A percentile compares a stretch with the other conserved stretches of the same genome.
Conservation (phyloP, 1,140 invertebrate species). For the Lanistes nyassanus region DNA sequence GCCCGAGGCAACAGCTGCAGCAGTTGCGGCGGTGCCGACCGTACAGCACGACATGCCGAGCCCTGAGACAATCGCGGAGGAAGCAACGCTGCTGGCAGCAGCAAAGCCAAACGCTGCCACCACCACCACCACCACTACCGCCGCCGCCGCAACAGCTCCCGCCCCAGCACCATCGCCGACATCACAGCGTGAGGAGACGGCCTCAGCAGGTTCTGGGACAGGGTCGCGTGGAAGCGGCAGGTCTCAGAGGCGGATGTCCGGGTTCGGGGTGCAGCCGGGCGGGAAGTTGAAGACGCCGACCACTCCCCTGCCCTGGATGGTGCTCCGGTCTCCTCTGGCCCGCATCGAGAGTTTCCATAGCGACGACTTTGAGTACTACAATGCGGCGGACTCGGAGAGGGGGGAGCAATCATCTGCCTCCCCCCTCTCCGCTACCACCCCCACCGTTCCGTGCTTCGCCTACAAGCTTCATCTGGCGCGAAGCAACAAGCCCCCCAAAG, state of each 20-base stretch:
- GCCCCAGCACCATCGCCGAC: neutral
- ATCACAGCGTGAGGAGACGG: neutral
- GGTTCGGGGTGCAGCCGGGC: conserved; percentile 1
- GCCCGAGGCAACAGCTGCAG: neutral
- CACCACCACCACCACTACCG: neutral
- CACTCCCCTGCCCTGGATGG: conserved; percentile 53
- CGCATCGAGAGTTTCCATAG: conserved; percentile 64
- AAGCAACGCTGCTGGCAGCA: conserved; percentile 6
- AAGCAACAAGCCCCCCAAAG: conserved; percentile 53
- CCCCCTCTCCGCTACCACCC: conserved; percentile 51
- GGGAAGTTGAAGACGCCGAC: conserved; percentile 48
- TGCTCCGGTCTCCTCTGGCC: conserved; percentile 56
- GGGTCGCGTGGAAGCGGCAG: conserved; percentile 26
- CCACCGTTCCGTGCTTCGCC: conserved; percentile 59
- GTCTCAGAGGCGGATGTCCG: conserved; percentile 14
- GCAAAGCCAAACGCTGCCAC: neutral
- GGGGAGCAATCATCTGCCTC: conserved; percentile 44
- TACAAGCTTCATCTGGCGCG: conserved; percentile 53
- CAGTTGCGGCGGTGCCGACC: neutral
- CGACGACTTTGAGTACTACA: conserved; percentile 59
- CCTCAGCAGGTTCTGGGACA: conserved; percentile 20
- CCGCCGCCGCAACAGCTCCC: neutral
- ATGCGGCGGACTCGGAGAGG: conserved; percentile 42
- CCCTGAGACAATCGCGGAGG: conserved; percentile 14
- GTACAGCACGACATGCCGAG: conserved; percentile 5